Percentiles rank a stretch among this genome's conserved stretches.
Evolutionary conservation across 2,797 vertebrate genomes (phyloP).

Genomic region (Gephyroberyx darwinii): DNA sequence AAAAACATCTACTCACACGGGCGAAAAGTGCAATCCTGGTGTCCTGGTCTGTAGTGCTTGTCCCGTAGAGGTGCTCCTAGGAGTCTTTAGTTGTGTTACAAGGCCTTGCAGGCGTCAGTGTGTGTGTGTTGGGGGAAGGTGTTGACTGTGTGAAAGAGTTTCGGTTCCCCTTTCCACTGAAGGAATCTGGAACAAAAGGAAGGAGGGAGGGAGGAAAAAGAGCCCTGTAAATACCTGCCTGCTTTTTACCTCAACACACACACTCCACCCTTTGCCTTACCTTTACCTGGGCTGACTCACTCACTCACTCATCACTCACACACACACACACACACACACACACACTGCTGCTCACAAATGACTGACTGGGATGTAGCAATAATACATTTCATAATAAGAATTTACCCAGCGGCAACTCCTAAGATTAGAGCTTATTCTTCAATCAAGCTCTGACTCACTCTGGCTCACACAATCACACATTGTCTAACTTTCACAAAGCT

Average conservation of each 20-base stretch:
- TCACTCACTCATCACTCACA: neutral
- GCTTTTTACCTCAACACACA: slow-evolving; percentile 15
- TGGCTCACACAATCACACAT: slow-evolving; percentile 1
- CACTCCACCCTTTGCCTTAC: slow-evolving; percentile 41
- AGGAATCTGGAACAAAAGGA: slow-evolving; percentile 48
- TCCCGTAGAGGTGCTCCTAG: neutral
- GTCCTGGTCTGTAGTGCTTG: neutral
- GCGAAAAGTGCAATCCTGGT: neutral
- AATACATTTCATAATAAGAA: slow-evolving; percentile 8
- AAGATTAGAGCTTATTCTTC: neutral
- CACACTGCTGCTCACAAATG: too few relatives aligned
- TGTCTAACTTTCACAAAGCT: neutral
- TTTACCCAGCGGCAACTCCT: too few relatives aligned
- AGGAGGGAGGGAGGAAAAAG: slow-evolving; percentile 56
- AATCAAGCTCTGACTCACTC: neutral
- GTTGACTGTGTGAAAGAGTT: neutral
- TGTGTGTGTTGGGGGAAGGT: neutral
- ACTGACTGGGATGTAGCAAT: neutral
- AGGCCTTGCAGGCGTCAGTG: slow-evolving; percentile 1
- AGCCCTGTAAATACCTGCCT: slow-evolving; percentile 61
- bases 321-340: neutral
- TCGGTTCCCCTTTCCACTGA: slow-evolving; percentile 45
- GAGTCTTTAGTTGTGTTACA: neutral
- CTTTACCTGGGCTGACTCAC: slow-evolving; percentile 29
- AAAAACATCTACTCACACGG: slow-evolving; percentile 52